Percentiles rank a stretch among this genome's conserved stretches.
These are phyloP conservation scores for Amphiprion percula DNA, from an alignment of 2,113 vertebrate species.

Conservation along the genomic window DNA sequence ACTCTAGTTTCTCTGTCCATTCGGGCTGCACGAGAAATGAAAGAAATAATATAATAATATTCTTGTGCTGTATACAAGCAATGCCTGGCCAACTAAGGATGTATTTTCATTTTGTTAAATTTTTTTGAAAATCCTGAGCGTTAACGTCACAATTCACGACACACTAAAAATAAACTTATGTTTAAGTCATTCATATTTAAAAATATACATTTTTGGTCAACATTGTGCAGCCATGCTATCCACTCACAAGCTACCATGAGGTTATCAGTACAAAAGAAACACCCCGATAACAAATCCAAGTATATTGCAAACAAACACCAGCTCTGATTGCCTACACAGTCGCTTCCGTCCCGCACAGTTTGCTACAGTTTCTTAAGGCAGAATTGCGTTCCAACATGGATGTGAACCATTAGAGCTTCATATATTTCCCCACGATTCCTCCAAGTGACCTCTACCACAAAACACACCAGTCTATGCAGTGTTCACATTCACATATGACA, in stretches of 20 bases:
- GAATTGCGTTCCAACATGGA: constrained; percentile 32
- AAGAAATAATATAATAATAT: background rate
- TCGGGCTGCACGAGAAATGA: background rate
- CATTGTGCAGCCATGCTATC: constrained; percentile 25
- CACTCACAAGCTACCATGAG: constrained; percentile 13
- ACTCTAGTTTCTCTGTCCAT: constrained; percentile 2
- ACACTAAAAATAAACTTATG: constrained; percentile 34
- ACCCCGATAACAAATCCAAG: constrained; percentile 2
- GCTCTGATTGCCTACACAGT: constrained; percentile 28
- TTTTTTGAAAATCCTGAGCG: constrained; percentile 56
- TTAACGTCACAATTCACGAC: constrained; percentile 7
- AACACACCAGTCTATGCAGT: constrained; percentile 11
- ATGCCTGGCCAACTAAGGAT: background rate
- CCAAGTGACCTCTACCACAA: constrained; percentile 25
- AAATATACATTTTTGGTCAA: constrained; percentile 72
- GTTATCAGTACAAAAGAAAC: constrained; percentile 14
- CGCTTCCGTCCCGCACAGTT: constrained; percentile 9
- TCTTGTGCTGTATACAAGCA: constrained; percentile 5
- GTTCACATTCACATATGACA: constrained; percentile 43
- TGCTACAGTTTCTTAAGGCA: constrained; percentile 74
- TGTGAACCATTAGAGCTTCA: constrained; percentile 25
- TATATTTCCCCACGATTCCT: constrained; percentile 11
- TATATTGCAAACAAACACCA: constrained; percentile 21
- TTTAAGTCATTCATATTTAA: constrained; percentile 37
- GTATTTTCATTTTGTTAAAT: background rate